Percentiles rank a stretch among this genome's conserved stretches.
These are phyloP conservation scores for Cettia cetti DNA, from an alignment of 2,113 vertebrate species.

Conservation along the genomic window DNA sequence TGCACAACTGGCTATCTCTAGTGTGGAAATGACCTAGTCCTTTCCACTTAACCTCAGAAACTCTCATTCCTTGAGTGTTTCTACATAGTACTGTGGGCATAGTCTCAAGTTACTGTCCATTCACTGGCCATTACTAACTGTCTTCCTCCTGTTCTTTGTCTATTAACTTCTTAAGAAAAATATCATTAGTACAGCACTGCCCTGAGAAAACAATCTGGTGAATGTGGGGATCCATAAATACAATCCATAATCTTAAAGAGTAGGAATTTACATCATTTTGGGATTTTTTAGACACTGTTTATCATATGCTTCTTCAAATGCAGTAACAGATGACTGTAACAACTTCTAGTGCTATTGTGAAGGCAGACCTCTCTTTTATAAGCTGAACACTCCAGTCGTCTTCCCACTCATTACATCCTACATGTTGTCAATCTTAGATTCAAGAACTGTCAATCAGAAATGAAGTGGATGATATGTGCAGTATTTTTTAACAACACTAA, in stretches of 20 bases:
- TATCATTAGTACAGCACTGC: not conserved
- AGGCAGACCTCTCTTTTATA: slow-evolving; percentile 36
- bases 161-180: not conserved
- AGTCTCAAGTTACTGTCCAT: not conserved
- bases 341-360: slow-evolving; percentile 47
- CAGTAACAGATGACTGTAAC: slow-evolving; percentile 26
- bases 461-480: slow-evolving; percentile 13
- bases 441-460: slow-evolving; percentile 46
- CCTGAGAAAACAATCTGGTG: not conserved
- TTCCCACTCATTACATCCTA: slow-evolving; percentile 62
- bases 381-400: slow-evolving; percentile 25
- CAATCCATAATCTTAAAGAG: not conserved
- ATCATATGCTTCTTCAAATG: not conserved
- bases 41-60: not conserved
- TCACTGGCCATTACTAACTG: not conserved
- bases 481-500: not conserved
- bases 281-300: not conserved
- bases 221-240: not conserved
- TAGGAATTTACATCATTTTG: not conserved
- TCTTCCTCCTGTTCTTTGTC: not conserved
- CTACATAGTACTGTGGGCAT: not conserved
- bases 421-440: slow-evolving; percentile 60
- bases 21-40: not conserved
- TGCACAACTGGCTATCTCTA: not conserved
- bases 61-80: not conserved